Base-by-base conservation (phyloP, 2,888 invertebrate genomes). In the Morpho achilles region DNA sequence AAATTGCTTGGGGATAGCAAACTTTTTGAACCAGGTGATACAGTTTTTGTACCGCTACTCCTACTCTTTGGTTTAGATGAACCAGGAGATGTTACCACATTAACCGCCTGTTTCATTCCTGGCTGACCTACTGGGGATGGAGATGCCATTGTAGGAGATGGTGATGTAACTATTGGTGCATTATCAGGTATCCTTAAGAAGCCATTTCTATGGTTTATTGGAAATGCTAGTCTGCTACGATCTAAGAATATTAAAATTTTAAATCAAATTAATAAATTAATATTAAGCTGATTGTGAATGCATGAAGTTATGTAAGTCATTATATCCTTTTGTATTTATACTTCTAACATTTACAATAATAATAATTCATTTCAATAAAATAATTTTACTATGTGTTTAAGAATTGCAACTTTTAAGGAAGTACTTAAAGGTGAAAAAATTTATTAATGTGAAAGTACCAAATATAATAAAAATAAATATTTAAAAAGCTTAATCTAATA, bases 1-100 rank as follows among this genome's bases (percentile, higher is more conserved):
- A 77, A 90, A 68, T 77, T 81, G 58, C 73, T 79, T 7, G 78
- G 69, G 54, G 77, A 72, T 41, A 76, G 66, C 43, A 81, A 63
- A 39, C 67, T 73, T 66, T 77, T 87, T 9, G 66, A 67, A 52
- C 63, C 71, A 43, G 73, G 51, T 44, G 62, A 62, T 46, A 70
- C 54, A 54, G 58, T 71, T 66, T 72, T 76, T 51, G 63, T 64
- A 49, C 53, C 60, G 54, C 65, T 71, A 53, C 58, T 69, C 63
- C 67, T 68, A 7, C 66, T 67, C 66, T 74, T 82, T 22, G 69
- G 41, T 66, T 74, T 81, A n/a, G 80, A 77, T 54, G 80, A 72
- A 39, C 79, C 69, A 16, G 80, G 75, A 47, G 73, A 69, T 54
- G 72, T 67, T 46, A 74, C 68, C 62, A 73, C 68, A 22, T 72